Evolutionary conservation across 53 echinoderm and acorn worm species (phyloP), one percentile per base, ranked within the genome.

Genomic region (Astropecten irregularis): DNA sequence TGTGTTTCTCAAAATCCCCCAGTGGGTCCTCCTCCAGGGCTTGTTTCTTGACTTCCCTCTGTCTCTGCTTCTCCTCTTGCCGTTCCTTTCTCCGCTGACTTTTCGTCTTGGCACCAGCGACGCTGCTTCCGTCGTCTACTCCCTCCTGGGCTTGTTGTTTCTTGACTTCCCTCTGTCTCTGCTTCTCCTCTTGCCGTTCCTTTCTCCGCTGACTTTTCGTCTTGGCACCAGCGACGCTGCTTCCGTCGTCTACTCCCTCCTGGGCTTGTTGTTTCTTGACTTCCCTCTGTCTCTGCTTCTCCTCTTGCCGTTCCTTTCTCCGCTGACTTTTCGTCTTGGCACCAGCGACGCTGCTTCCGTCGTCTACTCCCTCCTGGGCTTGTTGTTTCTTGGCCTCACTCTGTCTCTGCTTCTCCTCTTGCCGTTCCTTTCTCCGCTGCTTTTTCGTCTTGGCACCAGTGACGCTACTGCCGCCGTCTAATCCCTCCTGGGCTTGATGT

Each of bases 1-100:
- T 93, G 62, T 96, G 87, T 49, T 79, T 87, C 53, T 96, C 96
- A 93, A 94, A 96, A 19, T 76, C 16, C 65, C 96, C 96, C 16
- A 95, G 73, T 2, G 50, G 21, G 11, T 62, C 79, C 48, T 62
- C 3, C 4, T 18, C 50, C 20, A 31, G 42, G 6, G 33, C 33
- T 21, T 62, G 32, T 0, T 20, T 38, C 37, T 15, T 9, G 18
- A 66, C 13, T 18, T 19, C 7, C 37, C 18, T 66, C 66, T 2
- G 16, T 66, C 21, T 6, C 21, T 21, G 33, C 40, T 40, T 66
- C 66, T 66, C 13, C 5, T n/a, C 23, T 20, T 37, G 23, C 26
- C 23, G 35, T 9, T 21, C 18, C 9, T 22, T 9, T 42, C 9
- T 44, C 46, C 1, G 54, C 44, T 3, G 20, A 18, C 21, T 18